Conservation (phyloP, 2,888 invertebrate genomes). For the Thymelicus acteon region DNA sequence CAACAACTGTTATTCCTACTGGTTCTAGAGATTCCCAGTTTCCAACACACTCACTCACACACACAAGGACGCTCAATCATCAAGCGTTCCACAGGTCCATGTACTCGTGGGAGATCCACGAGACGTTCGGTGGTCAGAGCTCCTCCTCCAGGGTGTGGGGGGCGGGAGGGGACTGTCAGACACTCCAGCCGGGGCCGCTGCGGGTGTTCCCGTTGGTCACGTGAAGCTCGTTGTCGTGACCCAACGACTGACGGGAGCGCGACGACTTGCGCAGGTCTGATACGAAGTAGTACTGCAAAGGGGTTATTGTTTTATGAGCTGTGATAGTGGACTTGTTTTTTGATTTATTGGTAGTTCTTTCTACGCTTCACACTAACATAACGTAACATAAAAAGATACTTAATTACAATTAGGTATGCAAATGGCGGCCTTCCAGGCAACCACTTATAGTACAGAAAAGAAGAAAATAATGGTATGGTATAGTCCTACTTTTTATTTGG, state of each 20-base stretch:
- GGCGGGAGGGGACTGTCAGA: conserved; percentile 68
- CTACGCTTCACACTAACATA: too few relatives aligned
- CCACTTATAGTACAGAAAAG: too few relatives aligned
- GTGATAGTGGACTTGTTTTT: too few relatives aligned
- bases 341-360: too few relatives aligned
- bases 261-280: conserved; percentile 72
- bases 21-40: too few relatives aligned
- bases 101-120: conserved; percentile 76
- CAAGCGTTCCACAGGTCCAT: conserved; percentile 42
- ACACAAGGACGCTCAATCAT: neutral
- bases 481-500: too few relatives aligned
- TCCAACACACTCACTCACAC: neutral
- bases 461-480: too few relatives aligned
- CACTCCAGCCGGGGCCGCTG: conserved; percentile 63
- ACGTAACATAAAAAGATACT: too few relatives aligned
- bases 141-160: conserved; percentile 55
- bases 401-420: too few relatives aligned
- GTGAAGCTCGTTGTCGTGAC: conserved; percentile 70
- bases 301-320: neutral
- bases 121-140: conserved; percentile 66
- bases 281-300: conserved; percentile 72
- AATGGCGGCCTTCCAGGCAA: too few relatives aligned
- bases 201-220: conserved; percentile 73
- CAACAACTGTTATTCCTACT: too few relatives aligned
- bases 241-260: conserved; percentile 53